Evolutionary conservation across 2,888 invertebrate genomes (phyloP).

Genomic region (Diadegma fenestrale): DNA sequence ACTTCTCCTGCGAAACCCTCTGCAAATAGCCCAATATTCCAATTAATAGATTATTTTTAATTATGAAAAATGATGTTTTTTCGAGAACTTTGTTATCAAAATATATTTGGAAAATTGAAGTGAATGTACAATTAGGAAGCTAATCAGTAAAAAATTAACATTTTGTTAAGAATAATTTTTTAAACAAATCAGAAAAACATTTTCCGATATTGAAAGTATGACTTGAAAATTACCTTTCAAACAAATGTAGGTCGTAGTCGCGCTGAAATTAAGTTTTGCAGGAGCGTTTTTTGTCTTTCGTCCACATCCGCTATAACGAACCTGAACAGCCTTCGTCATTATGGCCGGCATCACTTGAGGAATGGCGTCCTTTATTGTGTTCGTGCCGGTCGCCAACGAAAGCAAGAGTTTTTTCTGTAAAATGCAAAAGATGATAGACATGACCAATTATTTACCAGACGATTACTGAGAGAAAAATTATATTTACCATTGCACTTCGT

Average conservation of each 20-base stretch:
- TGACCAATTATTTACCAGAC: not conserved
- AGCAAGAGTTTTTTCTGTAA: not conserved
- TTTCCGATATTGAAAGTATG: not conserved
- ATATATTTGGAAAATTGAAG: no score
- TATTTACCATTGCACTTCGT: not conserved
- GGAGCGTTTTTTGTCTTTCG: not conserved
- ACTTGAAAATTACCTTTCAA: not conserved
- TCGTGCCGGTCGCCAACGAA: not conserved
- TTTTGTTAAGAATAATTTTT: no score
- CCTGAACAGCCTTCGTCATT: not conserved
- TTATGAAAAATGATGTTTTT: not conserved
- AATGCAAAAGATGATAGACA: not conserved
- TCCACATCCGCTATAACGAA: not conserved
- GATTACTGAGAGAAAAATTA: not conserved
- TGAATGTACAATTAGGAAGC: no score
- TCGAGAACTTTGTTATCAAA: not conserved
- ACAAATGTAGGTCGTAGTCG: not conserved
- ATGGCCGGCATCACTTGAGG: not conserved
- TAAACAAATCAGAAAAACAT: no score
- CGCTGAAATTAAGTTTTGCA: not conserved
- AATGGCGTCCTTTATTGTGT: not conserved
- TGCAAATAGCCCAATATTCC: not conserved
- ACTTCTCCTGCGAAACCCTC: not conserved
- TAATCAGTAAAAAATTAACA: no score
- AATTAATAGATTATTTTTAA: no score